These are phyloP conservation scores for Penaeus chinensis DNA, from an alignment of 1,140 invertebrate species.

Conservation along the genomic window DNA sequence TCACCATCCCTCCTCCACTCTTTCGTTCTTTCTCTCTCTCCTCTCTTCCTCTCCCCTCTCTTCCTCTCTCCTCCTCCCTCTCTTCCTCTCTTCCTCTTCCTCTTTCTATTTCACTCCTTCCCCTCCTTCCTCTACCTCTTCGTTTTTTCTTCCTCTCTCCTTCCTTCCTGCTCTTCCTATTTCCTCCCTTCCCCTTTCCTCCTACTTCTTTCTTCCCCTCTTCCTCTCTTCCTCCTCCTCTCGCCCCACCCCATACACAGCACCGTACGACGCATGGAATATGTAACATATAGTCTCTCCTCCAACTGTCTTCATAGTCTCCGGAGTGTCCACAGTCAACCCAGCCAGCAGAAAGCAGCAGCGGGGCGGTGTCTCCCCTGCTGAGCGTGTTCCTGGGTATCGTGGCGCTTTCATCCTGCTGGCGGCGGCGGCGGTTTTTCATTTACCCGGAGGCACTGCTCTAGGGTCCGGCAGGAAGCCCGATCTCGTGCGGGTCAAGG, in stretches of 20 bases:
- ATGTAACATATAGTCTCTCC: constrained; percentile 32
- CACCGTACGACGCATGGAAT: constrained; percentile 16
- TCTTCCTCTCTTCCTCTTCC: background rate
- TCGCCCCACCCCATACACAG: background rate
- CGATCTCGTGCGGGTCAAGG: constrained; percentile 55
- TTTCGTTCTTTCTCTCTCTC: too few species aligned
- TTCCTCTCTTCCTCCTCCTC: too few species aligned
- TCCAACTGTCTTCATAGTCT: constrained; percentile 28
- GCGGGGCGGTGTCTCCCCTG: constrained; percentile 52
- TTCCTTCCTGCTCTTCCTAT: background rate
- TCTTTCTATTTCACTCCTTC: too few species aligned
- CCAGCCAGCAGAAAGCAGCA: constrained; percentile 6
- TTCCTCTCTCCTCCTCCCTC: background rate
- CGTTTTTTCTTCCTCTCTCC: background rate
- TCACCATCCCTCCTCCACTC: too few species aligned
- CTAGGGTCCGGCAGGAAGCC: constrained; percentile 36
- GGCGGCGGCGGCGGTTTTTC: constrained; percentile 45
- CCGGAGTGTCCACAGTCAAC: constrained; percentile 48
- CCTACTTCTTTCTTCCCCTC: background rate
- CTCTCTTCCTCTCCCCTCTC: too few species aligned
- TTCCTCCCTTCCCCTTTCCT: background rate
- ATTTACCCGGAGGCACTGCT: constrained; percentile 45
- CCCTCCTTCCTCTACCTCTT: background rate
- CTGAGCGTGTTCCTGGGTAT: constrained; percentile 46
- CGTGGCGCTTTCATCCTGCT: constrained; percentile 43